phyloP scores from a whole-genome alignment of 1,140 invertebrate species.

The Tetraneura akinire region DNA sequence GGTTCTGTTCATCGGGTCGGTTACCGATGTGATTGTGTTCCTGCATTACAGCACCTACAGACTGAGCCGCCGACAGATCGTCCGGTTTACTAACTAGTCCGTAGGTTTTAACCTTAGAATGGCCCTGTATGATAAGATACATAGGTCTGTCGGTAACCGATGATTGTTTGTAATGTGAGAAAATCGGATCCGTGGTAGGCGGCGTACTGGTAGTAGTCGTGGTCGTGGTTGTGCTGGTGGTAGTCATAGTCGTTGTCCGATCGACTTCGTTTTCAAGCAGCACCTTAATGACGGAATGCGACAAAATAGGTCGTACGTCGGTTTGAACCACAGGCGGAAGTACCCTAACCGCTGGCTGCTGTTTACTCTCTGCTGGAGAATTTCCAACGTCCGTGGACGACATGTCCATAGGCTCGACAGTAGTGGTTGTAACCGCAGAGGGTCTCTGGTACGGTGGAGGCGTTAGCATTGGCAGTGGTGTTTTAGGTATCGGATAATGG shows the following conservation, averaged over 20 bases:
- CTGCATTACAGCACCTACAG: slow-evolving; percentile 30
- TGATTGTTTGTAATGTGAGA: slow-evolving; percentile 67
- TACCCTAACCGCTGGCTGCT: slow-evolving; percentile 2
- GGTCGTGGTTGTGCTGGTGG: slow-evolving; percentile 53
- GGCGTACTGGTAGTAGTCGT: slow-evolving; percentile 58
- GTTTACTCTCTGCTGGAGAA: slow-evolving; percentile 27
- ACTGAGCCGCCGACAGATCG: slow-evolving; percentile 20
- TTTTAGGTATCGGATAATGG: slow-evolving; percentile 30
- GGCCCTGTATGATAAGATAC: slow-evolving; percentile 79
- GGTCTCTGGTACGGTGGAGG: slow-evolving; percentile 68
- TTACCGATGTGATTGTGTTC: slow-evolving; percentile 54
- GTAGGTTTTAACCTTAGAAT: slow-evolving; percentile 81
- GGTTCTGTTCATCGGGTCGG: slow-evolving; percentile 12
- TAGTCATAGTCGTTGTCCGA: slow-evolving; percentile 59
- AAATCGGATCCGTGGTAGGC: slow-evolving; percentile 54
- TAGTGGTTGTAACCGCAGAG: slow-evolving; percentile 58
- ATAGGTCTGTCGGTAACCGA: slow-evolving; percentile 65
- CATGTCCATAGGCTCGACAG: slow-evolving; percentile 49
- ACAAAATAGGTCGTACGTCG: neutral
- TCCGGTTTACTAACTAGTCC: slow-evolving; percentile 67
- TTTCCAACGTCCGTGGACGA: neutral
- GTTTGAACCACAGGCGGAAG: neutral
- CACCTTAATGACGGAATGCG: slow-evolving; percentile 3
- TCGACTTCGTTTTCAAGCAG: slow-evolving; percentile 37
- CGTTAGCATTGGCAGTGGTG: slow-evolving; percentile 67